A percentile compares a stretch with the other conserved stretches of the same genome.
phyloP scores from a whole-genome alignment of 2,113 vertebrate species.

The Clarias batrachus region DNA sequence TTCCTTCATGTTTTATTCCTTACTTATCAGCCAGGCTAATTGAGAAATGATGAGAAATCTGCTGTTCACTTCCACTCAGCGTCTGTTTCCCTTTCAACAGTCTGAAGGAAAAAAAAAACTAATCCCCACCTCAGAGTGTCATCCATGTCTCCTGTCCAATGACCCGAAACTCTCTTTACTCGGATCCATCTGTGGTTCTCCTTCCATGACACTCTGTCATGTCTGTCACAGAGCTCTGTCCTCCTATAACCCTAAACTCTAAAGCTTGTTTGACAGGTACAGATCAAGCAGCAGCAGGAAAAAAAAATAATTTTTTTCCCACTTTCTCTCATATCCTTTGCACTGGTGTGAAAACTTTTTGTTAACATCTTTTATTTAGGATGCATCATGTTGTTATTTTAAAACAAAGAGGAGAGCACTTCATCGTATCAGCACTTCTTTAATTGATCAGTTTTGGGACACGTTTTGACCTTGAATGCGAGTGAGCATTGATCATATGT shows the following conservation, averaged over 20 bases:
- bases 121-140: background rate
- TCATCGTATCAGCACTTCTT: background rate
- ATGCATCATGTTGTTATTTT: background rate
- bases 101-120: background rate
- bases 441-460: conserved; percentile 36
- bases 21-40: background rate
- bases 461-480: conserved; percentile 31
- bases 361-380: background rate
- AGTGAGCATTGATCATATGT: conserved; percentile 42
- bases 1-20: background rate
- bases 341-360: background rate
- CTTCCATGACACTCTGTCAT: conserved; percentile 23
- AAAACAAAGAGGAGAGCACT: background rate
- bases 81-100: background rate
- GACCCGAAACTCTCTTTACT: conserved; percentile 33
- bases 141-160: conserved; percentile 13
- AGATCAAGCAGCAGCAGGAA: background rate
- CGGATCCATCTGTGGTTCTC: conserved; percentile 15
- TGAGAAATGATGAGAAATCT: background rate
- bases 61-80: background rate
- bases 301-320: too few species aligned
- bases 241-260: background rate
- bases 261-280: conserved; percentile 25
- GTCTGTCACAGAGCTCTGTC: conserved; percentile 26
- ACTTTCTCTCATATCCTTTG: background rate